Evolutionary conservation across 2,888 invertebrate species (phyloP), one percentile per base, ranked within the genome.

Genomic region (Platerodrilus igneus): DNA sequence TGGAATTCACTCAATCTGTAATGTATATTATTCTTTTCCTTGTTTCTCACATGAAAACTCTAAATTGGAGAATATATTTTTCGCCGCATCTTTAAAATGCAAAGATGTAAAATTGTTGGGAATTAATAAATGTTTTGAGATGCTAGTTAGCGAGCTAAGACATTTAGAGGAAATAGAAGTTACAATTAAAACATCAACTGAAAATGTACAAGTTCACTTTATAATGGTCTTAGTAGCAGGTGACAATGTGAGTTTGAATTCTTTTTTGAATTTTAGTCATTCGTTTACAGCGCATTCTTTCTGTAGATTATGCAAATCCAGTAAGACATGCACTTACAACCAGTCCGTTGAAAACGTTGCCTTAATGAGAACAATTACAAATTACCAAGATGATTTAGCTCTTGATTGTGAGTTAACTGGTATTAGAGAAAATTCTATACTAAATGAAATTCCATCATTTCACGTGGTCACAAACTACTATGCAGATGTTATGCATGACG

Each of bases 21-120:
- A 51, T 42, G 20, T 51, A 5, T 48, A 54, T 37, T 51, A 51
- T 40, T 51, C 50, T 14, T 54, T 55, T 42, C 47, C 54, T 16
- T 48, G 47, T 39, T 15, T 51, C 4, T 49, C 49, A 23, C 18
- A 33, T 7, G 27, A 47, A 36, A 41, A 51, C 15, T 54, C 52
- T 11, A 50, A 48, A 44, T 41, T 49, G 52, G n/a, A n/a, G n/a
- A n/a, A n/a, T n/a, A n/a, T n/a, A n/a, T n/a, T n/a, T n/a, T n/a
- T n/a, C n/a, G n/a, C 43, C 15, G 50, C 48, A 28, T 35, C 36
- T 7, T n/a, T 48, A 26, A 53, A 51, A 42, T 47, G 43, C 5
- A 40, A 15, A 18, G 48, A 53, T 47, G 4, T 50, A 34, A 51
- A 51, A 47, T 25, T 35, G 16, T 49, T 43, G 18, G 42, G 48